These are phyloP conservation scores for Lonchura striata DNA, from an alignment of 2,113 vertebrate species.

Conservation along the genomic window DNA sequence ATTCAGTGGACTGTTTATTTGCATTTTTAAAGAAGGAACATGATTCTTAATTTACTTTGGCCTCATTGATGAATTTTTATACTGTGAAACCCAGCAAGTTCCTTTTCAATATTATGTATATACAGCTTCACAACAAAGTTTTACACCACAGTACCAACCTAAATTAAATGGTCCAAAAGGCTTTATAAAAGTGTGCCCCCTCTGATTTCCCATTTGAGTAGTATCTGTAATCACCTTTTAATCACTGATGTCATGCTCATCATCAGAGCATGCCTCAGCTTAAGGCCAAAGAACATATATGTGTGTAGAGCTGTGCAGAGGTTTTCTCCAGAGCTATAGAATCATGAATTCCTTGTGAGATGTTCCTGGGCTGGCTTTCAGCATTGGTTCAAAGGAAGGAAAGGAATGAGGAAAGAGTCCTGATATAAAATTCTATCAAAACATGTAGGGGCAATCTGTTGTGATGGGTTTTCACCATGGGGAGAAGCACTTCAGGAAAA, in stretches of 20 bases:
- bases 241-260: not conserved
- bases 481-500: not conserved
- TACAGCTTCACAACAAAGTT: not conserved
- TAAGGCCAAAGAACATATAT: not conserved
- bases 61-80: slow-evolving; percentile 1
- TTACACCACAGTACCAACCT: not conserved
- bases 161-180: not conserved
- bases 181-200: not conserved
- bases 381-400: not conserved
- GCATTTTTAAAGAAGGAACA: not conserved
- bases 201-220: not conserved
- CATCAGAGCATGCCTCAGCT: not conserved
- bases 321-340: not conserved
- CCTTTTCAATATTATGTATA: not conserved
- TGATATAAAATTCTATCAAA: not conserved
- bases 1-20: slow-evolving; percentile 50
- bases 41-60: slow-evolving; percentile 50
- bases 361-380: not conserved
- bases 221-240: not conserved
- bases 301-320: not conserved
- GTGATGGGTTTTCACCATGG: not conserved
- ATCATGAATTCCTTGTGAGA: not conserved
- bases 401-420: not conserved
- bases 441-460: not conserved
- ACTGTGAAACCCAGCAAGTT: not conserved